Base-by-base conservation (phyloP, 2,113 vertebrate species). In the Azemiops feae region DNA sequence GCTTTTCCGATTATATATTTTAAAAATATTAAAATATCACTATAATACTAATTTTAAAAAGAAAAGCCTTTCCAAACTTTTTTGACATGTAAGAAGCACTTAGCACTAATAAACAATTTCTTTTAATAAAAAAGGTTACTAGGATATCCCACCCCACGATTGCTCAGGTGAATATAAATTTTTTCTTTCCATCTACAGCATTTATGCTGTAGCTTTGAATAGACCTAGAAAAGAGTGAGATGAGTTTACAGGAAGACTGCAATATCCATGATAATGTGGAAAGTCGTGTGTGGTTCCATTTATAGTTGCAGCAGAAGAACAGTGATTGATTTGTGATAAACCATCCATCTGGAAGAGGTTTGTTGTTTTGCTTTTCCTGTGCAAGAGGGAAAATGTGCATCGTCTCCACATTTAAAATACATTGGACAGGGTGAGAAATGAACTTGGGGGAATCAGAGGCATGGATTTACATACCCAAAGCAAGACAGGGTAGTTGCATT, bases 311-410 rank as follows among this genome's bases (percentile, higher is more conserved):
- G 43, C 18, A 45, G 43, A 60, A 60, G 43, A 92, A 30, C 27
- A 87, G n/a, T 23, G 43, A 60, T 87, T 87, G 86, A 60, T 87
- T 91, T 16, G 91, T 25, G 20, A 10, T 58, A 87, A 58, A 43
- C 14, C 20, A 91, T 22, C 81, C 20, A 30, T 87, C 91, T 81
- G 47, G 60, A 91, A 53, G n/a, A n/a, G 52, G 30, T 30, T 22
- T n/a, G 58, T 45, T 93, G 92, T n/a, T 93, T 85, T 85, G 54
- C 69, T 43, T 89, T 47, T 25, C 64, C 91, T 60, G 55, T 64
- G n/a, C 57, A 60, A 88, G 58, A 74, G 45, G 69, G 53, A 60
- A 90, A 93, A 23, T 2, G 50, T 39, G n/a, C n/a, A 74, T 69
- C 22, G 57, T 86, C 54, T 52, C 64, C 92, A 90, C 43, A 60